Percentiles rank a stretch among this genome's conserved stretches.
These are phyloP conservation scores for Litocranius walleri DNA, from an alignment of 2,113 vertebrate genomes.

Conservation along the genomic window DNA sequence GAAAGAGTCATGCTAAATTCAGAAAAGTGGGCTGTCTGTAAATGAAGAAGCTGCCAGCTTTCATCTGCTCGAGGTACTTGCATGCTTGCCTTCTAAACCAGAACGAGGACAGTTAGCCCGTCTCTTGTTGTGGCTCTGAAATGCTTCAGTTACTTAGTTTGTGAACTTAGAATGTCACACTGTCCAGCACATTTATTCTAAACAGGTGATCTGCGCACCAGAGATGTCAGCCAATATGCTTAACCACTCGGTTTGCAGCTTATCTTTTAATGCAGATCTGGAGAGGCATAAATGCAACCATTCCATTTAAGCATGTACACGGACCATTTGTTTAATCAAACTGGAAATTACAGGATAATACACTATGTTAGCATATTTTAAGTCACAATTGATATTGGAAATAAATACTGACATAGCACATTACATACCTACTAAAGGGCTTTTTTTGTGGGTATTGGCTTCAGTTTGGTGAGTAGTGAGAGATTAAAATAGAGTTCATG, in stretches of 20 bases:
- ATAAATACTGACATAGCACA: slow-evolving; percentile 29
- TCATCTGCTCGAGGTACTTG: neutral
- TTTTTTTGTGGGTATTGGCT: neutral
- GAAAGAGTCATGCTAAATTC: slow-evolving; percentile 46
- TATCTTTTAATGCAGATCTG: neutral
- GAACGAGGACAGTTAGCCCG: neutral
- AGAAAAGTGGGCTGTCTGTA: slow-evolving; percentile 37
- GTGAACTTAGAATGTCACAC: neutral
- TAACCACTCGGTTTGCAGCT: neutral
- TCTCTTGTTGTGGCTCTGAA: neutral
- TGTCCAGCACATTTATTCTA: slow-evolving; percentile 21
- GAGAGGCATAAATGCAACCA: neutral
- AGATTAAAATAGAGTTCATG: slow-evolving; percentile 21
- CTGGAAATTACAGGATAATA: neutral
- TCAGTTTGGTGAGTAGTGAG: neutral
- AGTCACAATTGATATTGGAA: slow-evolving; percentile 27
- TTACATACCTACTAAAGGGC: neutral
- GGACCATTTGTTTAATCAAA: slow-evolving; percentile 23
- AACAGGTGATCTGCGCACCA: neutral
- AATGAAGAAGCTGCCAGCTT: slow-evolving; percentile 30
- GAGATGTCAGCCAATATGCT: neutral
- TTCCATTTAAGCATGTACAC: neutral
- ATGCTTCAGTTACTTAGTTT: slow-evolving; percentile 14
- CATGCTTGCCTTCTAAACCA: neutral
- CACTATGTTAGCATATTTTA: slow-evolving; percentile 19